Evolutionary conservation across 2,888 invertebrate genomes (phyloP), one percentile per base, ranked within the genome.

Genomic region (Digitonthophagus gazella): DNA sequence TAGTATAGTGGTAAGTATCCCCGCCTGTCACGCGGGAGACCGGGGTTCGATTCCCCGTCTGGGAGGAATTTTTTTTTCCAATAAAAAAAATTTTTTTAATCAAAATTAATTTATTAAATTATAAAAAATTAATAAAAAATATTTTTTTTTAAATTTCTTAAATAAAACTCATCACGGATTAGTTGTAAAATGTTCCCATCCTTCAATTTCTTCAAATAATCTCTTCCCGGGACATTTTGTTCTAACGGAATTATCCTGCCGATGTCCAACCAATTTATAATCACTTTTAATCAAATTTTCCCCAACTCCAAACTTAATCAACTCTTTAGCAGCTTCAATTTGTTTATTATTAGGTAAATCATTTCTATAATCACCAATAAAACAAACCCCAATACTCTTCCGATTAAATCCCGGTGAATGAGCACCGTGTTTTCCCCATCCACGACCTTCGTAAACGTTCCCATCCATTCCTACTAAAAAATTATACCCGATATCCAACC

Each of bases 181-280:
- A 2, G 6, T 69, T 20, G 58, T 54, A 18, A 63, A 88, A 72
- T 88, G 83, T 0, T 85, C 82, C 90, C 89, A 90, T 0, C 80
- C 84, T 0, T 84, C 82, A 68, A 90, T 88, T 70, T 87, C 85
- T 8, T 83, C 74, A 67, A 84, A 83, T 0, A 90, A 81, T 0
- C 84, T 82, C 0, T 79, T 80, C 0, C 90, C 90, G 0, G 90
- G 90, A 68, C 90, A 90, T 70, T 86, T 87, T 0, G 90, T 90
- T 1, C 16, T 4, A 18, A 28, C 57, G 22, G 68, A 64, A 44
- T 8, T 11, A 44, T 44, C 28, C 75, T 86, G 85, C 18, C 84
- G 79, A 78, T 90, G 90, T 0, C 89, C 90, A n/a, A 89, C 80
- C 28, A 90, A 78, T 69, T 85, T 85, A 76, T 87, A 89, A 70